These are phyloP conservation scores for Eriosoma lanigerum DNA, from an alignment of 1,140 invertebrate species.

Conservation along the genomic window DNA sequence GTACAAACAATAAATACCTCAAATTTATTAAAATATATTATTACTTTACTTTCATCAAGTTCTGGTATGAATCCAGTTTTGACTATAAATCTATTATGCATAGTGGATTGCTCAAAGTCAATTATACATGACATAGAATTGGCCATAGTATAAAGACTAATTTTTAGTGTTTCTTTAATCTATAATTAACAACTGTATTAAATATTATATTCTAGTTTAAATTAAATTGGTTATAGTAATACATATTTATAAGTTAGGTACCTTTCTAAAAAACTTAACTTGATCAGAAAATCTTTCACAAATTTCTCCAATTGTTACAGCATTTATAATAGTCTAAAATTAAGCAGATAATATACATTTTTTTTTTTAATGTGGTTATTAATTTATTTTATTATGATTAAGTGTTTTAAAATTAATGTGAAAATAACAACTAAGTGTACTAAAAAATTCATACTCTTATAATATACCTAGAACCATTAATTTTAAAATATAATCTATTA, in stretches of 20 bases:
- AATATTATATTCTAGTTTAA: background rate
- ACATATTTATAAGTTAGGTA: constrained; percentile 53
- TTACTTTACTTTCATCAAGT: constrained; percentile 44
- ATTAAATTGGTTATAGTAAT: background rate
- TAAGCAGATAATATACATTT: background rate
- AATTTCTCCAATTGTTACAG: constrained; percentile 60
- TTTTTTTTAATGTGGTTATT: background rate
- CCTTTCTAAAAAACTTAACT: constrained; percentile 60
- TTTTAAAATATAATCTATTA: too few species aligned
- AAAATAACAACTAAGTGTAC: too few species aligned
- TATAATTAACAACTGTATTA: constrained; percentile 53
- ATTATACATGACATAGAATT: constrained; percentile 58
- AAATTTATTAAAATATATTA: background rate
- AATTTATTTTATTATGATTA: background rate
- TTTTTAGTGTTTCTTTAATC: constrained; percentile 58
- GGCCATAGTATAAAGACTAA: constrained; percentile 58
- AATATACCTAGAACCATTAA: too few species aligned
- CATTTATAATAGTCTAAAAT: constrained; percentile 60
- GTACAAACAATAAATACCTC: background rate
- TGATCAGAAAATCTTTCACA: constrained; percentile 56
- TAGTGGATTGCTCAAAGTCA: constrained; percentile 62
- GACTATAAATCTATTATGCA: constrained; percentile 15
- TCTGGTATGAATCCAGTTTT: constrained; percentile 40
- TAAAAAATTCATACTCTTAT: too few species aligned
- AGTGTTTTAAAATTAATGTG: background rate